Evolutionary conservation across 2,888 invertebrate species (phyloP), one percentile per base, ranked within the genome.

Genomic region (Philereme vetulata): DNA sequence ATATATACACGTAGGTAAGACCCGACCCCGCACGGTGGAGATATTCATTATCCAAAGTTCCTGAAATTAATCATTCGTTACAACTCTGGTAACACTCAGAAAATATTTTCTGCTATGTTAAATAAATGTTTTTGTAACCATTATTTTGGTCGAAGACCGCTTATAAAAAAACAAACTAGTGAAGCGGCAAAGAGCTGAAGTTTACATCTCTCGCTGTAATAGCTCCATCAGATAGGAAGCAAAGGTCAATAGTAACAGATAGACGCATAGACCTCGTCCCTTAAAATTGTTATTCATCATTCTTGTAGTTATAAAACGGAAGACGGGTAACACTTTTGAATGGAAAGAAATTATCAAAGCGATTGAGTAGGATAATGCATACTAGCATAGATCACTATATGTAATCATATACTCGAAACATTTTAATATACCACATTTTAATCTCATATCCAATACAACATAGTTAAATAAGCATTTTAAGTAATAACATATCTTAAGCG

Each of bases 11-110:
- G 44, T 50, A 54, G 45, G 49, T 59, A 59, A 50, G 52, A 40
- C 43, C 58, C 49, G 38, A 54, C 50, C 35, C 40, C 51, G 55
- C 60, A 60, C 60, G 55, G 55, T 60, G 55, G 60, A 60, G 51
- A 60, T 60, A 60, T 55, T 43, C 3, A 55, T 51, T 55, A 55
- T 50, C 53, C 60, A 60, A 60, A 60, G 55, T 60, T 55, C 51
- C 55, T 55, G 47, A 47, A 59, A 35, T 53, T 36, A 43, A 11
- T 45, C 11, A 46, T 50, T 42, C 36, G 36, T 51, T 55, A 60
- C 51, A 40, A 38, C 45, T 47, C 35, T 38, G 35, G 8, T 35
- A 51, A 49, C 49, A 50, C 5, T n/a, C 34, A 50, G 49, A 45
- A 36, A 36, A 35, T 46, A 34, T 42, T 32, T 4, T 32, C 36